Evolutionary conservation across 2,113 vertebrate genomes (phyloP).

Genomic region (Eptesicus fuscus): DNA sequence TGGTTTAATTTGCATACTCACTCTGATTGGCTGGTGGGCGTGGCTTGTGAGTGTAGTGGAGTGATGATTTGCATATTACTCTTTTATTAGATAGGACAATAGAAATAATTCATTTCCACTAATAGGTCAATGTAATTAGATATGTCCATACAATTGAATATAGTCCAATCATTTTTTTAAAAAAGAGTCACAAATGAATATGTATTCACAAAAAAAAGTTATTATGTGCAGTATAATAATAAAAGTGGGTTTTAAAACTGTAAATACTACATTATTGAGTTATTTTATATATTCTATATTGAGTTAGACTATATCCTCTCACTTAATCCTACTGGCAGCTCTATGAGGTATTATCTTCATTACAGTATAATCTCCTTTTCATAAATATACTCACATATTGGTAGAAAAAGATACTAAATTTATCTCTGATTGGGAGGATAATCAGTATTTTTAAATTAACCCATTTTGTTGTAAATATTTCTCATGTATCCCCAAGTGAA

Average conservation of each 20-base stretch:
- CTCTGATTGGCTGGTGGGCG: too few relatives aligned
- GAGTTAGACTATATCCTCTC: background rate
- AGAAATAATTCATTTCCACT: background rate
- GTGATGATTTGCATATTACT: too few relatives aligned
- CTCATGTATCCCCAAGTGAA: background rate
- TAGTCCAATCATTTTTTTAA: background rate
- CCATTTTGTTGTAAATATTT: background rate
- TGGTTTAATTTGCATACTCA: too few relatives aligned
- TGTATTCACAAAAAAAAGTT: background rate
- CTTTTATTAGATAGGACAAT: background rate
- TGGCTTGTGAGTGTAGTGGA: too few relatives aligned
- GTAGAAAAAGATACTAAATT: background rate
- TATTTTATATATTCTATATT: too few relatives aligned
- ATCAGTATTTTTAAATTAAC: constrained; percentile 11
- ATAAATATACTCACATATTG: constrained; percentile 2
- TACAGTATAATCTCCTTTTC: constrained; percentile 18
- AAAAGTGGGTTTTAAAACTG: background rate
- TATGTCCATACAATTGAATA: background rate
- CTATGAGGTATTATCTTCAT: background rate
- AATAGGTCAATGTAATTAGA: background rate
- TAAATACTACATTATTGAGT: background rate
- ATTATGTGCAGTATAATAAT: background rate
- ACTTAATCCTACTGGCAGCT: background rate
- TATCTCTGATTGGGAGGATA: background rate
- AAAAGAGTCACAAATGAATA: background rate